A percentile compares a stretch with the other conserved stretches of the same genome.
Evolutionary conservation across 2,797 vertebrate genomes (phyloP).

Genomic region (Argya squamiceps): DNA sequence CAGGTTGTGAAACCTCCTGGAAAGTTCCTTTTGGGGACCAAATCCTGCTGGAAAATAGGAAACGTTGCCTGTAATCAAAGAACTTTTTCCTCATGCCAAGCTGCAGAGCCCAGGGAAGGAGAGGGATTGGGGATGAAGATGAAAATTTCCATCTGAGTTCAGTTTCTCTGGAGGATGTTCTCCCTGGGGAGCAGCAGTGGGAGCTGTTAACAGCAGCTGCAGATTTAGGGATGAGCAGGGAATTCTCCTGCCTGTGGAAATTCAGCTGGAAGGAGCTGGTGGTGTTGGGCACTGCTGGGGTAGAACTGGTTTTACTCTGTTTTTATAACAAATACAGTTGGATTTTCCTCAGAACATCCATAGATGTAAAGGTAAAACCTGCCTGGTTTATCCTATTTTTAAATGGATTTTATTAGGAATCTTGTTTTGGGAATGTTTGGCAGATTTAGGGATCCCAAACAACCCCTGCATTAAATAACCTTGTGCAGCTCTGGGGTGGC

Average conservation of each 20-base stretch:
- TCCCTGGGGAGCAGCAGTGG: background rate
- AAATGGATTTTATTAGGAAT: background rate
- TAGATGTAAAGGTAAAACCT: background rate
- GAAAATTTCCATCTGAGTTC: background rate
- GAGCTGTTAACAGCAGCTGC: constrained; percentile 9
- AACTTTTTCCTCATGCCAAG: background rate
- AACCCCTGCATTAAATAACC: background rate
- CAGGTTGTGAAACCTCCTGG: background rate
- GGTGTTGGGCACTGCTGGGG: background rate
- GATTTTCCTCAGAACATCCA: background rate
- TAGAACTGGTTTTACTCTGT: fast-evolving
- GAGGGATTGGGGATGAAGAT: background rate
- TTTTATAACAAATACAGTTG: background rate
- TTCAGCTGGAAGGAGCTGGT: background rate
- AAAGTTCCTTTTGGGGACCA: background rate
- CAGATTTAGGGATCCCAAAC: background rate
- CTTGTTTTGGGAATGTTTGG: background rate
- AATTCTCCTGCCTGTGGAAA: background rate
- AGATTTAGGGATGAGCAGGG: background rate
- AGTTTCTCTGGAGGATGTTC: background rate
- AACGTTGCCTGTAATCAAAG: background rate
- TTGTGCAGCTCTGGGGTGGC: background rate
- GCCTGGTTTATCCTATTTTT: background rate
- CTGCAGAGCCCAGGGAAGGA: background rate
- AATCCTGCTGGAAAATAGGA: background rate